phyloP scores from a whole-genome alignment of 2,797 vertebrate genomes.

The Rhinoraja longicauda region DNA sequence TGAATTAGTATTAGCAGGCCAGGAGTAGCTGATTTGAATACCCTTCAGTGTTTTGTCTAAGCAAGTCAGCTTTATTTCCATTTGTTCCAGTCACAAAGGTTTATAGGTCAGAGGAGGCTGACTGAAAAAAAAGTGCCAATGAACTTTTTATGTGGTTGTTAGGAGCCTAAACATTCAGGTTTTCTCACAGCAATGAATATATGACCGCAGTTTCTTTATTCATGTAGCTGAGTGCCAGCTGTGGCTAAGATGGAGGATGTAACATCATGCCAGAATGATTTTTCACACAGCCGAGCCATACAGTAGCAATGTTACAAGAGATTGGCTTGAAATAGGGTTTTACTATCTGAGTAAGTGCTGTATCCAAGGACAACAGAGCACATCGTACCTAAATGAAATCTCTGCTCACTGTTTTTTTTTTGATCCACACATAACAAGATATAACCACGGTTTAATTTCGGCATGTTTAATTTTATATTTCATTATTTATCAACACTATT shows the following conservation, averaged over 20 bases:
- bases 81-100: constrained; percentile 92
- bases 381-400: constrained; percentile 7
- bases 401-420: not conserved
- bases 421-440: not conserved
- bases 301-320: constrained; percentile 24
- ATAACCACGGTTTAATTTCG: constrained; percentile 32
- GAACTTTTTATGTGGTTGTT: constrained; percentile 69
- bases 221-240: constrained; percentile 59
- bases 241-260: constrained; percentile 66
- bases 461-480: not conserved
- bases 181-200: constrained; percentile 59
- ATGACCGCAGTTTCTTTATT: constrained; percentile 62
- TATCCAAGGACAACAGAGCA: constrained; percentile 35
- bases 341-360: constrained; percentile 27
- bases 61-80: constrained; percentile 90
- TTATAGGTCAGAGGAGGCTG: constrained; percentile 90
- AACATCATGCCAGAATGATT: constrained; percentile 59
- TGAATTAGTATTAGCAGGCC: constrained; percentile 72
- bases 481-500: not conserved
- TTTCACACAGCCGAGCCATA: constrained; percentile 18
- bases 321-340: constrained; percentile 31
- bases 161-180: constrained; percentile 60
- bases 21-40: constrained; percentile 78
- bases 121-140: constrained; percentile 72
- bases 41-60: constrained; percentile 83